Base-by-base conservation (phyloP, 1,140 invertebrate genomes). In the Drosophila aff. region DNA sequence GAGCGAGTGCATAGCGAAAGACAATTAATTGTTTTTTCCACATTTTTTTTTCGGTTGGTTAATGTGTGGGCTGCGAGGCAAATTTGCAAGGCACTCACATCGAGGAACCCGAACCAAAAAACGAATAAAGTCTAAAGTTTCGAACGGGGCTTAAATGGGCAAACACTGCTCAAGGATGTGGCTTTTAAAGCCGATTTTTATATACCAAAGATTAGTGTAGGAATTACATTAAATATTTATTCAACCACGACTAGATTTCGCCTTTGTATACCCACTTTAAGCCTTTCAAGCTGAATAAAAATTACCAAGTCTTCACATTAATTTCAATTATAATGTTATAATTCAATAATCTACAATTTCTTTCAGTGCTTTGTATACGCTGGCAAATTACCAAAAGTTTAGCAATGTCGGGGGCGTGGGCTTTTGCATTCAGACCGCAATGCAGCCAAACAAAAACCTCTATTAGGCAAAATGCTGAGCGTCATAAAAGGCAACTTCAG, bases 21-120 rank as follows among this genome's bases (percentile, higher is more conserved):
- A 87, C 86, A 87, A 87, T 87, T 83, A 87, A 87, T 87, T 90
- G 77, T 83, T 79, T 81, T 85, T 79, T 78, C 16, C 10, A 7
- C 8, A 15, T 47, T 38, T 38, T 71, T 71, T 69, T 49, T 50
- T 33, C 38, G 41, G 53, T 41, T 21, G 67, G 46, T 60, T 72
- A 72, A 73, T 73, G 67, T 77, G 78, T 31, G 44, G 65, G 67
- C 76, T 85, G 23, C 61, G 49, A 43, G 73, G 76, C 76, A 74
- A 64, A 80, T 77, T 76, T 79, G 67, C 49, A 43, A 60, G 64
- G 49, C 71, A 46, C 65, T 47, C 61, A 72, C 69, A 61, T 59
- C 66, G 58, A 50, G n/a, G 47, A 61, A 43, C 46, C 47, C 61
- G 28, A 63, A 63, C 36, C 64, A 44, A 69, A 69, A 76, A 66